These are phyloP conservation scores for Andrena cerasifolii DNA, from an alignment of 1,140 invertebrate genomes.

Conservation along the genomic window DNA sequence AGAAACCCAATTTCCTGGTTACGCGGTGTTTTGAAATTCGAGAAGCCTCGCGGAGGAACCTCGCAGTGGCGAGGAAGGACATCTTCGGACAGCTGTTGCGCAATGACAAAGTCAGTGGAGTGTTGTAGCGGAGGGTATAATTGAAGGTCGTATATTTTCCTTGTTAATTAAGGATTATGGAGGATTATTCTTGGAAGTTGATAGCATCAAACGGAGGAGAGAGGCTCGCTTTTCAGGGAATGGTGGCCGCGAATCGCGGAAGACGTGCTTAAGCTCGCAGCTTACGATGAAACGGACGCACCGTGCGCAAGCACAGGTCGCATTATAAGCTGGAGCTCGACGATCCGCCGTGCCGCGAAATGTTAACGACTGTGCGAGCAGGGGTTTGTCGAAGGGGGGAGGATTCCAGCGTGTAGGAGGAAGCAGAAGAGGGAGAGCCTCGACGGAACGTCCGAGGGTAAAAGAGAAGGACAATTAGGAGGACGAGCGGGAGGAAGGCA, in stretches of 20 bases:
- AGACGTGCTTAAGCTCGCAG: conserved; percentile 28
- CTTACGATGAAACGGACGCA: conserved; percentile 34
- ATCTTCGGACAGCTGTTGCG: background rate
- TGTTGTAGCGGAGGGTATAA: no score
- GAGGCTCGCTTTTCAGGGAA: conserved; percentile 52
- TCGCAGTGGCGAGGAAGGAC: background rate
- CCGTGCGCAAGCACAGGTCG: conserved; percentile 21
- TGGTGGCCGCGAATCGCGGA: conserved; percentile 45
- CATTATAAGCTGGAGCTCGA: conserved; percentile 47
- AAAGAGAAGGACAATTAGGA: conserved; percentile 41
- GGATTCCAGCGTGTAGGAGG: conserved; percentile 26
- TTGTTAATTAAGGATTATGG: no score
- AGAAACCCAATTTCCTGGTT: conserved; percentile 40
- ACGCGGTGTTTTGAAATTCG: conserved; percentile 36
- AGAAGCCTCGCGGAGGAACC: conserved; percentile 18
- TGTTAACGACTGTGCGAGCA: conserved; percentile 61
- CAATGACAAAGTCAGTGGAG: no score
- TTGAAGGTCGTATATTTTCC: no score
- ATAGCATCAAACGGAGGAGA: no score
- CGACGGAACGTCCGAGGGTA: conserved; percentile 16
- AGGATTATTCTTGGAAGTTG: no score
- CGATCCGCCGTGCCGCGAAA: conserved; percentile 59
- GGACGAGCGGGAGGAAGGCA: conserved; percentile 14
- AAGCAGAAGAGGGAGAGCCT: background rate
- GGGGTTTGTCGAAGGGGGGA: background rate